Evolutionary conservation across 1,140 invertebrate species (phyloP).

Genomic region (Saxidomus purpurata): DNA sequence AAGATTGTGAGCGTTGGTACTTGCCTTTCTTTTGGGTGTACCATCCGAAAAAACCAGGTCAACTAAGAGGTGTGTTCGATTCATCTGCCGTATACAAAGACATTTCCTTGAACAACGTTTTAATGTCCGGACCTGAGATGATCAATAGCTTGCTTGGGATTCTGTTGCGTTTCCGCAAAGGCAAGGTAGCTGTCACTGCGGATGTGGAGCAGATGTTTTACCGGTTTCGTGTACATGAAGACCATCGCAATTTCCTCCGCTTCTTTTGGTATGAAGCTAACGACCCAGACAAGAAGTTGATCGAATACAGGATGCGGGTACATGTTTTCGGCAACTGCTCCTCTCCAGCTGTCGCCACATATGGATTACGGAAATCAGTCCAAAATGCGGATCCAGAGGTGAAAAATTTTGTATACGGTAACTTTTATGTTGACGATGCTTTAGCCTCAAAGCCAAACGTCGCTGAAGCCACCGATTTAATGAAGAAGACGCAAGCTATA

Average conservation of each 20-base stretch:
- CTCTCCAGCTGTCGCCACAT: background rate
- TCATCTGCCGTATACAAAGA: conserved; percentile 41
- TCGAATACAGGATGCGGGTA: background rate
- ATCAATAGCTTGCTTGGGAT: conserved; percentile 78
- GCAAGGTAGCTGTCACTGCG: conserved; percentile 44
- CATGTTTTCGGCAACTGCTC: background rate
- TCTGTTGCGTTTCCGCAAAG: conserved; percentile 69
- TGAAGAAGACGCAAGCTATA: conserved; percentile 57
- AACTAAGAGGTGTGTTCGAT: conserved; percentile 65
- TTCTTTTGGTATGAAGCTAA: too few species aligned
- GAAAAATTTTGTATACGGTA: conserved; percentile 38
- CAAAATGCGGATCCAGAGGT: too few species aligned
- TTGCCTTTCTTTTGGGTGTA: conserved; percentile 44
- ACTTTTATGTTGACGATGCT: conserved; percentile 72
- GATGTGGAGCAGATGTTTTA: background rate
- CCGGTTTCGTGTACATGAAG: background rate
- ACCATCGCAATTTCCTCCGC: background rate
- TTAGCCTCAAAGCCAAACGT: conserved; percentile 20
- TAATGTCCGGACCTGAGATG: conserved; percentile 81
- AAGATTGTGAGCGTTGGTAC: conserved; percentile 23
- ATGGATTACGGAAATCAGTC: background rate
- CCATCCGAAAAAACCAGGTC: conserved; percentile 5
- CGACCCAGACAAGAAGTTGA: background rate
- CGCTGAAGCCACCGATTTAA: conserved; percentile 31
- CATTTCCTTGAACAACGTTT: conserved; percentile 61